Evolutionary conservation across 1,140 invertebrate genomes (phyloP), one percentile per base, ranked within the genome.

Genomic region (Lamellibrachia luymesi): DNA sequence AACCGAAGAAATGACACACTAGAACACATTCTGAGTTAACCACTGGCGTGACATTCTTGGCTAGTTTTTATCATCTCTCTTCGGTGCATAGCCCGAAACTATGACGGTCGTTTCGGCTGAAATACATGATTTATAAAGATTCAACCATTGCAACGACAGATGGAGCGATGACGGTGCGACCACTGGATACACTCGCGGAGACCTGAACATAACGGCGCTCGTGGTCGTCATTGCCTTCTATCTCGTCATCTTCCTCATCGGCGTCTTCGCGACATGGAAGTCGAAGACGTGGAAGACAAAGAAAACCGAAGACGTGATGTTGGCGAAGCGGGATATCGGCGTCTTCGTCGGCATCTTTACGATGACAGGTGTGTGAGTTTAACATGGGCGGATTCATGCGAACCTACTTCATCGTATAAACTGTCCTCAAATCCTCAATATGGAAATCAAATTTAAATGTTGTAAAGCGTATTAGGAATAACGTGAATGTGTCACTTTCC

Each of bases 321-420:
- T 99, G 94, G 99, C 99, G 0, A 99, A 99, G 1, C 97, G 99
- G 92, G 99, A 98, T 95, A 99, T 99, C 94, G 99, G 99, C 5
- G 51, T 99, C 4, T 98, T 99, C 95, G 99, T 99, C 90, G 99
- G 99, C 49, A 99, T 99, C 94, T 99, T 99, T 95, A 99, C 99
- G 25, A 99, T 99, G 99, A 99, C 99, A 96, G 98, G 98, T 98
- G 96, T 97, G 95, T 95, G 95, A 95, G 27, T 92, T 38, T 51
- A 92, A 38, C 4, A 90, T 6, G 7, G 49, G 90, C 22, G n/a
- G 17, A 90, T 4, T 50, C 90, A 38, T 4, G 4, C 90, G 90
- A 50, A 6, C 51, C 51, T 52, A 52, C 51, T 6, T 52, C 51
- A 10, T 52, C 51, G 10, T 10, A 52, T 52, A 52, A 52, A 52